A percentile compares a stretch with the other conserved stretches of the same genome.
phyloP scores from a whole-genome alignment of 2,888 invertebrate species.

The Dyspetes luteomarginatus region DNA sequence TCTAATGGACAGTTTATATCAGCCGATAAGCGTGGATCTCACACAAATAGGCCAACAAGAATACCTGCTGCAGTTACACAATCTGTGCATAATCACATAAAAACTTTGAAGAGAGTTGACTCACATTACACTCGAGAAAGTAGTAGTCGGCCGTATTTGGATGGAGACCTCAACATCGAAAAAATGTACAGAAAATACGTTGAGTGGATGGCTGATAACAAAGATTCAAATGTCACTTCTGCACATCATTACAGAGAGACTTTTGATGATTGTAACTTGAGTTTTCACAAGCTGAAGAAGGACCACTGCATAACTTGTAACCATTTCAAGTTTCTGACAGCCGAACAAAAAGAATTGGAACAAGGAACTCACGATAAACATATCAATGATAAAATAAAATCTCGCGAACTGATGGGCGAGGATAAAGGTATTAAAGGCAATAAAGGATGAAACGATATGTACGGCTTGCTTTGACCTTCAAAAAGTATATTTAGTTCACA shows the following conservation, averaged over 20 bases:
- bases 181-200: constrained; percentile 43
- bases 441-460: neutral
- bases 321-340: constrained; percentile 9
- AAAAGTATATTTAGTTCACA: constrained; percentile 22
- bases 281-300: constrained; percentile 13
- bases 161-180: constrained; percentile 27
- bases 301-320: constrained; percentile 12
- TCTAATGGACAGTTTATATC: constrained; percentile 12
- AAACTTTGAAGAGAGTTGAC: constrained; percentile 39
- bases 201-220: constrained; percentile 18
- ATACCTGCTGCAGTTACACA: constrained; percentile 18
- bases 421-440: constrained; percentile 12
- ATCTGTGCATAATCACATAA: constrained; percentile 28
- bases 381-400: constrained; percentile 8
- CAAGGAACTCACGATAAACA: constrained; percentile 1
- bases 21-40: constrained; percentile 10
- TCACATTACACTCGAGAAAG: constrained; percentile 45
- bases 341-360: neutral
- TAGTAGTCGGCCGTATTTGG: constrained; percentile 46
- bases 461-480: constrained; percentile 23
- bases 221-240: neutral
- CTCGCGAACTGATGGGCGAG: constrained; percentile 16
- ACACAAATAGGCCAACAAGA: constrained; percentile 7
- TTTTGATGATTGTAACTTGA: constrained; percentile 13
- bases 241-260: constrained; percentile 19